Percentiles rank a stretch among this genome's conserved stretches.
Conservation (phyloP, 1,140 invertebrate genomes). For the Atta texana region DNA sequence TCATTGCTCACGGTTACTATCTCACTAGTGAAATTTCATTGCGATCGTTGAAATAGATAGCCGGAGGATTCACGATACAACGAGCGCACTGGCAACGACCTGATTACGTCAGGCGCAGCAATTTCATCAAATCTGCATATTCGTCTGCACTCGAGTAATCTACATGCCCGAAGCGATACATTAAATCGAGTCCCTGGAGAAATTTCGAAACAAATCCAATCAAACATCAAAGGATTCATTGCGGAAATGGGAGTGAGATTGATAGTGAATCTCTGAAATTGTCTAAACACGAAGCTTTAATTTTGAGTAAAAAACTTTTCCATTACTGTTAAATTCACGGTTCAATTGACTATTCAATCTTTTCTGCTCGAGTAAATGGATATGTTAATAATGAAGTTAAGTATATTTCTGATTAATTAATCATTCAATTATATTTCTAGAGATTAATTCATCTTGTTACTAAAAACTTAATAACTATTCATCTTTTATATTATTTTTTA, state of each 20-base stretch:
- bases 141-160: conserved; percentile 21
- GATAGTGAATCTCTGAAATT: conserved; percentile 26
- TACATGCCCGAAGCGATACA: conserved; percentile 14
- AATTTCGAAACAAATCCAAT: conserved; percentile 63
- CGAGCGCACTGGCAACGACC: conserved; percentile 22
- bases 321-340: background rate
- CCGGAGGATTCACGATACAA: conserved; percentile 17
- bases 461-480: background rate
- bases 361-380: background rate
- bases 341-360: background rate
- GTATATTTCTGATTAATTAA: background rate
- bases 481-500: background rate
- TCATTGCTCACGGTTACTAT: background rate
- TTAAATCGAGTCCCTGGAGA: conserved; percentile 17
- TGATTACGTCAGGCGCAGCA: conserved; percentile 66
- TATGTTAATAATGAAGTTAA: background rate
- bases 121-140: conserved; percentile 70
- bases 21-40: conserved; percentile 55
- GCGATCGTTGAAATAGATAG: conserved; percentile 55
- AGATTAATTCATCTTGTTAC: background rate
- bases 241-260: conserved; percentile 39
- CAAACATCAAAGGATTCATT: conserved; percentile 26
- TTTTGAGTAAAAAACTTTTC: background rate
- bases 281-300: background rate
- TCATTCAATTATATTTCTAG: background rate